Evolutionary conservation across 2,888 invertebrate species (phyloP).

Genomic region (Limenitis camilla): DNA sequence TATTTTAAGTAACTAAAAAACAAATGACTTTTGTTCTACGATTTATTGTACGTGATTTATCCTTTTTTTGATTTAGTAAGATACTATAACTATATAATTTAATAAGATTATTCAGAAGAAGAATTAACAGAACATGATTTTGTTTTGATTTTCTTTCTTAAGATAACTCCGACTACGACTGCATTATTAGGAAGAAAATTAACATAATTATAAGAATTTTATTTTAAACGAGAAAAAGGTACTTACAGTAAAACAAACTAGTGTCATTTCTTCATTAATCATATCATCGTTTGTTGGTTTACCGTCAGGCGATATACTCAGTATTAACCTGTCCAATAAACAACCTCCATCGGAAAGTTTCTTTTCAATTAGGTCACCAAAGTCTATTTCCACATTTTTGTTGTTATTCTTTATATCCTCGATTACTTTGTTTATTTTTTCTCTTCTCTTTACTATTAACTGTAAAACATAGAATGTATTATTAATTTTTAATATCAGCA

Average conservation of each 20-base stretch:
- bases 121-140: too few species aligned
- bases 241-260: slow-evolving; percentile 35
- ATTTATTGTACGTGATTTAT: background rate
- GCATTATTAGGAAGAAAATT: too few species aligned
- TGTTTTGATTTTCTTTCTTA: too few species aligned
- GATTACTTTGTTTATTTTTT: slow-evolving; percentile 26
- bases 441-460: slow-evolving; percentile 30
- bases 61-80: too few species aligned
- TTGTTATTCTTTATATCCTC: slow-evolving; percentile 31
- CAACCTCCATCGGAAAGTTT: slow-evolving; percentile 28
- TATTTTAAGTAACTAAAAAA: too few species aligned
- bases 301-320: slow-evolving; percentile 30
- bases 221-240: background rate
- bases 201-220: too few species aligned
- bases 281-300: slow-evolving; percentile 30
- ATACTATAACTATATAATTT: too few species aligned
- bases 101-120: too few species aligned
- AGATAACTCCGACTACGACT: too few species aligned
- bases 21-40: too few species aligned
- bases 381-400: slow-evolving; percentile 21
- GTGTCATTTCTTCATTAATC: slow-evolving; percentile 35
- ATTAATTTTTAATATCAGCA: too few species aligned
- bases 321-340: slow-evolving; percentile 33
- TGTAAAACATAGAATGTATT: slow-evolving; percentile 10
- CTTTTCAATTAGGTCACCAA: slow-evolving; percentile 24